Conservation (phyloP, 2,113 vertebrate species). For the Hippoglossus stenolepis region DNA sequence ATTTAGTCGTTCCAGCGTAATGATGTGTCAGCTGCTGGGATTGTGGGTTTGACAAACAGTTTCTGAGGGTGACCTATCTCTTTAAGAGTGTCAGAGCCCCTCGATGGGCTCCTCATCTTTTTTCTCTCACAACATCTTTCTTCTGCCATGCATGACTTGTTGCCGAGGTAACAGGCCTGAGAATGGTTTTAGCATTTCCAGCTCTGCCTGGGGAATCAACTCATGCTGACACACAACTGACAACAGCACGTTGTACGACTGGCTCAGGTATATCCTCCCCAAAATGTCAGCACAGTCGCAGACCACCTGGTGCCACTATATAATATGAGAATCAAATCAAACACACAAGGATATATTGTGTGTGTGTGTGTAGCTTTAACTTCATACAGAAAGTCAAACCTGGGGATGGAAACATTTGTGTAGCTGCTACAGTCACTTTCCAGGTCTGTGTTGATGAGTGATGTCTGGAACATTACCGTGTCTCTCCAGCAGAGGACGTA, state of each 20-base stretch:
- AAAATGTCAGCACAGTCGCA: conserved; percentile 36
- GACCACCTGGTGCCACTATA: conserved; percentile 23
- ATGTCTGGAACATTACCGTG: conserved; percentile 3
- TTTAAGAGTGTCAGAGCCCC: conserved; percentile 70
- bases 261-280: conserved; percentile 38
- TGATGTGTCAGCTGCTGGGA: conserved; percentile 4
- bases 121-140: conserved; percentile 64
- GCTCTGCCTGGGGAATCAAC: conserved; percentile 60
- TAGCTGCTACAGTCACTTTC: conserved; percentile 18
- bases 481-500: conserved; percentile 49
- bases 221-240: conserved; percentile 57
- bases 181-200: conserved; percentile 63
- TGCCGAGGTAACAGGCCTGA: conserved; percentile 78
- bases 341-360: neutral
- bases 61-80: conserved; percentile 55
- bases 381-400: conserved; percentile 1
- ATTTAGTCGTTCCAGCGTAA: neutral
- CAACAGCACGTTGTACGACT: conserved; percentile 42
- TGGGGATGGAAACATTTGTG: neutral
- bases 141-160: conserved; percentile 74
- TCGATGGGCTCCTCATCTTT: conserved; percentile 65
- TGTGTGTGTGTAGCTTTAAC: neutral
- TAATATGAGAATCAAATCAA: neutral
- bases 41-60: conserved; percentile 27
- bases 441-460: neutral